Evolutionary conservation across 2,797 vertebrate species (phyloP).

Genomic region (Ataeniobius toweri): DNA sequence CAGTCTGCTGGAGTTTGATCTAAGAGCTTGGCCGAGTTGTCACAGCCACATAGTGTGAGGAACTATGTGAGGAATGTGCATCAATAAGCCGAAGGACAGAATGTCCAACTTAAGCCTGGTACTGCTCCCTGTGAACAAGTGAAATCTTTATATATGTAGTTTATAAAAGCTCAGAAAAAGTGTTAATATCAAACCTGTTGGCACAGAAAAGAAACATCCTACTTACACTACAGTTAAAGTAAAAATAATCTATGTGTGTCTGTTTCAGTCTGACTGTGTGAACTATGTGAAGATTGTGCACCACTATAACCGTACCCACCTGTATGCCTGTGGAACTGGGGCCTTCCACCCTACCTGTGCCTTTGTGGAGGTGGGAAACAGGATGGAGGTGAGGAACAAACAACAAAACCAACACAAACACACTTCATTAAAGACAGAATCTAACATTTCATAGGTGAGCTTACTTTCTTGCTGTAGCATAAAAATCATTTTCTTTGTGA

Average conservation of each 20-base stretch:
- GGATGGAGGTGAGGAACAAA: slow-evolving; percentile 84
- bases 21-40: slow-evolving; percentile 26
- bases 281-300: slow-evolving; percentile 97
- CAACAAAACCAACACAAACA: not conserved
- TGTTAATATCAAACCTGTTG: not conserved
- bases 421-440: not conserved
- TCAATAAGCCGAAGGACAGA: slow-evolving; percentile 31
- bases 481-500: not conserved
- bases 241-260: slow-evolving; percentile 18
- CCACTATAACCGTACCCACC: slow-evolving; percentile 91
- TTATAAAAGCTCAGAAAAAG: not conserved
- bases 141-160: not conserved
- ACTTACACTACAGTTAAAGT: not conserved
- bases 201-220: slow-evolving; percentile 6
- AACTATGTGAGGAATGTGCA: slow-evolving; percentile 71
- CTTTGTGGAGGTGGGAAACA: slow-evolving; percentile 90
- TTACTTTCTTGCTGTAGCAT: not conserved
- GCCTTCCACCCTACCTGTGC: slow-evolving; percentile 95
- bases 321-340: slow-evolving; percentile 93
- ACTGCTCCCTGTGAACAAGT: not conserved
- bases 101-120: slow-evolving; percentile 7
- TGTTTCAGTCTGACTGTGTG: slow-evolving; percentile 90
- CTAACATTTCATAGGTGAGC: not conserved
- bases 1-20: slow-evolving; percentile 35
- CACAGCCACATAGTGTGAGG: slow-evolving; percentile 42